Percentiles rank a stretch among this genome's conserved stretches.
phyloP scores from a whole-genome alignment of 1,140 invertebrate species.

The Pseudomyrmex cubaensis region DNA sequence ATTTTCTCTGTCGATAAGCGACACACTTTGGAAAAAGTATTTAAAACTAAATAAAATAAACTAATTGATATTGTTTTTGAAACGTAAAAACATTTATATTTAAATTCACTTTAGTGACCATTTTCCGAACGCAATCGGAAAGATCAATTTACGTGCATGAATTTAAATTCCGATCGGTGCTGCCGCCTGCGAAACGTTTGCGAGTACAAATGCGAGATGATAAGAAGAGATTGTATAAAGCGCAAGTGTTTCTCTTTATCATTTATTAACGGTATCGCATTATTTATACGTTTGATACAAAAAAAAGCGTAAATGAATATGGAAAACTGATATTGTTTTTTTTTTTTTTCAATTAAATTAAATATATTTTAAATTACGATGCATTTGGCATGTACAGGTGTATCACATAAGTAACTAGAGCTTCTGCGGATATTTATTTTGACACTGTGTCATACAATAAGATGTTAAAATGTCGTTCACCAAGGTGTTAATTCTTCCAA shows the following conservation, averaged over 20 bases:
- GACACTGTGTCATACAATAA: no score
- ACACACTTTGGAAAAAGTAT: background rate
- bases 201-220: background rate
- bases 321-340: background rate
- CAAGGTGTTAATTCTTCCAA: background rate
- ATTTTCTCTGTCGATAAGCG: constrained; percentile 32
- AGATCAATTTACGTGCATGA: background rate
- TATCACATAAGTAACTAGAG: no score
- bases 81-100: background rate
- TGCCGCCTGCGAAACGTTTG: background rate
- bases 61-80: no score
- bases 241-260: background rate
- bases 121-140: background rate
- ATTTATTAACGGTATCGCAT: no score
- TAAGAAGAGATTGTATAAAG: background rate
- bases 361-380: background rate
- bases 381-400: no score
- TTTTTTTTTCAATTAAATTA: background rate
- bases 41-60: background rate
- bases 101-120: background rate
- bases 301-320: no score
- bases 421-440: no score
- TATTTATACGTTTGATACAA: no score
- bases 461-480: no score
- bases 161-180: constrained; percentile 4